A percentile compares a stretch with the other conserved stretches of the same genome.
Conservation (phyloP, 1,140 invertebrate species). For the Rhyzopertha dominica region DNA sequence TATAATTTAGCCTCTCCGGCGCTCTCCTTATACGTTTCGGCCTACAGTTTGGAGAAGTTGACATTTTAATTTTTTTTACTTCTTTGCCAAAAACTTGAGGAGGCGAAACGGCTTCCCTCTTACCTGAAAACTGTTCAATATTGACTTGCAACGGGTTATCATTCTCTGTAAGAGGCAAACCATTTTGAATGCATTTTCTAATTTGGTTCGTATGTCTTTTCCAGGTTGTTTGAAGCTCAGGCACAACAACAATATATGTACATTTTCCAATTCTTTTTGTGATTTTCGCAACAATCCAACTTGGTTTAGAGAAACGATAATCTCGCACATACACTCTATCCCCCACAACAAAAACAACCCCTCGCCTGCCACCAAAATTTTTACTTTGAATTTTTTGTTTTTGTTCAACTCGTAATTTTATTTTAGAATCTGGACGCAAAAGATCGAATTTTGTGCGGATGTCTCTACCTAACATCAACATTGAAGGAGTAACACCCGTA, state of each 20-base stretch:
- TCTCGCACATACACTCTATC: slow-evolving; percentile 10
- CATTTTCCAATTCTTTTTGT: slow-evolving; percentile 13
- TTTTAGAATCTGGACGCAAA: neutral
- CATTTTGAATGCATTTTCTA: no score
- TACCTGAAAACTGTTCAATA: no score
- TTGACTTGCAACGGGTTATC: no score
- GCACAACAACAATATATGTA: slow-evolving; percentile 11
- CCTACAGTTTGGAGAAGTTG: no score
- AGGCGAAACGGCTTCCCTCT: no score
- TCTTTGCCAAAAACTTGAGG: no score
- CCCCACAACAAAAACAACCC: neutral
- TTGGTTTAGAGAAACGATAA: slow-evolving; percentile 8
- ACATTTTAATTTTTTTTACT: no score
- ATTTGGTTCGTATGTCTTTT: slow-evolving; percentile 15
- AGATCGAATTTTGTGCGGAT: slow-evolving; percentile 24
- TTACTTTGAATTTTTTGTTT: slow-evolving; percentile 7
- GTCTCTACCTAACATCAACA: slow-evolving; percentile 24
- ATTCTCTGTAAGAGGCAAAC: no score
- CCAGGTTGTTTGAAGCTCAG: slow-evolving; percentile 10
- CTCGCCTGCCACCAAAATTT: neutral
- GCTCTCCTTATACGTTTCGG: no score
- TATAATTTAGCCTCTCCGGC: no score
- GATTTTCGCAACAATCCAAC: slow-evolving; percentile 9
- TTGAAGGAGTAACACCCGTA: slow-evolving; percentile 20
- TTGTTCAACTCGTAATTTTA: neutral